phyloP scores from a whole-genome alignment of 2,888 invertebrate genomes.

The Lydus trimaculatus region DNA sequence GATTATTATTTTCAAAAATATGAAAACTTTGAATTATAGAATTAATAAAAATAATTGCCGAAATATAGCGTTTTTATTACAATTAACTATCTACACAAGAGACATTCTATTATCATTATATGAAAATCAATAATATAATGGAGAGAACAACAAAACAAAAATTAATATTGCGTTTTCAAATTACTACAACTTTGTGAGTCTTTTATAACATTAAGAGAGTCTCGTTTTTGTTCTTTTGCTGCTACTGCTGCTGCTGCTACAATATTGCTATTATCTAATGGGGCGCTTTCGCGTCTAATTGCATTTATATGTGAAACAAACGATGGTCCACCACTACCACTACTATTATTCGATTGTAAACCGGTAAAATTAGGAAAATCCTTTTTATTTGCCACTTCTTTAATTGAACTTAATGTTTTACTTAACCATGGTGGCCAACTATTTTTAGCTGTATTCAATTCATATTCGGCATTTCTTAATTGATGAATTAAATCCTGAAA shows the following conservation, averaged over 20 bases:
- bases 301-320: constrained; percentile 59
- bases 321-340: constrained; percentile 53
- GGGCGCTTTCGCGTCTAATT: constrained; percentile 62
- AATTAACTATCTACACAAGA: neutral
- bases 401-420: constrained; percentile 84
- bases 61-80: constrained; percentile 1
- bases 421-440: constrained; percentile 95
- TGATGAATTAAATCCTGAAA: constrained; percentile 88
- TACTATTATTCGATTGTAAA: constrained; percentile 41
- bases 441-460: constrained; percentile 73
- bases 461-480: constrained; percentile 80
- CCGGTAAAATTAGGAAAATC: constrained; percentile 56
- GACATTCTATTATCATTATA: neutral
- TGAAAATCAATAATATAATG: neutral
- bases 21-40: neutral
- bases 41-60: neutral
- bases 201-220: constrained; percentile 57
- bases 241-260: no score
- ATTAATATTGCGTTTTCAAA: constrained; percentile 51
- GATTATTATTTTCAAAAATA: neutral
- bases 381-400: constrained; percentile 74
- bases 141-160: neutral
- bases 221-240: constrained; percentile 50
- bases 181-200: constrained; percentile 61
- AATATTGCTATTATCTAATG: constrained; percentile 47